Percentiles rank a stretch among this genome's conserved stretches.
Conservation (phyloP, 2,797 vertebrate genomes). For the Microcaecilia unicolor region DNA sequence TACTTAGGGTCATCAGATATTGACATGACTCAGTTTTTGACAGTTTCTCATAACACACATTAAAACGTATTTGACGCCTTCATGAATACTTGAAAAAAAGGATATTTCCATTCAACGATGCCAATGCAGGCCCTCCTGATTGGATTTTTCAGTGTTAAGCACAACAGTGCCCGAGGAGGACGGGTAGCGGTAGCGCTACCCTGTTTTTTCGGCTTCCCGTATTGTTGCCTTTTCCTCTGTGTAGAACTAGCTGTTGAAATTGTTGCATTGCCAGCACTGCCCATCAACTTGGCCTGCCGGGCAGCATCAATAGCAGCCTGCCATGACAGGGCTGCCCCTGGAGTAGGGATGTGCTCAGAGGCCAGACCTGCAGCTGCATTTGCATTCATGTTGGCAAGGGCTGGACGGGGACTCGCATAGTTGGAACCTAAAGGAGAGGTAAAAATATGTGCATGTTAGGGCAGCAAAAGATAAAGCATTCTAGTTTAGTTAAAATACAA, state of each 20-base stretch:
- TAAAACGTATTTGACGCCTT: background rate
- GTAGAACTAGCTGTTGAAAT: slow-evolving; percentile 94
- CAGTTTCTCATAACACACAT: too few species aligned
- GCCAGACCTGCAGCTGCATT: slow-evolving; percentile 84
- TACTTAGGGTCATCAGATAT: too few species aligned
- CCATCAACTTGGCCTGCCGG: slow-evolving; percentile 93
- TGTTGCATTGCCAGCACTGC: slow-evolving; percentile 71
- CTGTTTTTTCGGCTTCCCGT: slow-evolving; percentile 94
- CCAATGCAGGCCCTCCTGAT: slow-evolving; percentile 94
- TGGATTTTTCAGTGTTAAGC: slow-evolving; percentile 94
- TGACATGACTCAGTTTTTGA: too few species aligned
- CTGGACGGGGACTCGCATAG: slow-evolving; percentile 86
- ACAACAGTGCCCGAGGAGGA: slow-evolving; percentile 88
- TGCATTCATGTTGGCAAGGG: slow-evolving; percentile 78
- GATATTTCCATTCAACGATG: slow-evolving; percentile 99
- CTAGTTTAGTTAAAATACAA: too few species aligned
- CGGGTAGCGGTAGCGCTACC: slow-evolving; percentile 79
- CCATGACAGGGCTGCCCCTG: slow-evolving; percentile 91
- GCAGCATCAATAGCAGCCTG: slow-evolving; percentile 95
- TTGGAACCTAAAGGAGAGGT: slow-evolving; percentile 56
- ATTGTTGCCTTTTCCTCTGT: slow-evolving; percentile 89
- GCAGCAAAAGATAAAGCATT: too few species aligned
- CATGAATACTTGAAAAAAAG: too few species aligned
- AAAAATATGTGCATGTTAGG: too few species aligned
- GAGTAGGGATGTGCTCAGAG: slow-evolving; percentile 86